These are phyloP conservation scores for Cataglyphis rosenhaueri DNA, from an alignment of 2,888 invertebrate genomes.

Conservation along the genomic window DNA sequence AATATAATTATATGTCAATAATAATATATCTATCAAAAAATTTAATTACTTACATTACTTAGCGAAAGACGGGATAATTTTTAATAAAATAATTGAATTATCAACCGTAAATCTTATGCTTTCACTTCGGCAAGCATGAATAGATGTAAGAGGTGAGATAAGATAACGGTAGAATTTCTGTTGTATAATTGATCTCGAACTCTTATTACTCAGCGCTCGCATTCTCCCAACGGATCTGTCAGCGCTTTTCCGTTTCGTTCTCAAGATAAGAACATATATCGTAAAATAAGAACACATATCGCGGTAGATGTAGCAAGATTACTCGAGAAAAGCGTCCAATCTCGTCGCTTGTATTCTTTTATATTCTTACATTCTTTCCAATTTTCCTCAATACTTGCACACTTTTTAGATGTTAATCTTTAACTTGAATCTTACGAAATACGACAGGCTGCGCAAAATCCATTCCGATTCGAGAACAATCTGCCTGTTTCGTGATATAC, in stretches of 20 bases:
- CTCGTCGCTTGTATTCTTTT: not conserved
- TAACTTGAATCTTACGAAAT: not conserved
- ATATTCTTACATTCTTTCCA: not conserved
- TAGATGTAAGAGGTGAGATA: conserved; percentile 17
- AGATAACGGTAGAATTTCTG: conserved; percentile 54
- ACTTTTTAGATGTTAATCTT: conserved; percentile 2
- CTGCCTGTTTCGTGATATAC: not conserved
- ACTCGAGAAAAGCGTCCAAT: conserved; percentile 37
- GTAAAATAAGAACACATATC: conserved; percentile 6
- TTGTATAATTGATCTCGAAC: conserved; percentile 66
- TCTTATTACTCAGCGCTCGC: conserved; percentile 65
- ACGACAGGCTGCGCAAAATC: not conserved
- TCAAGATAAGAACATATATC: not conserved
- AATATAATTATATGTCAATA: not conserved
- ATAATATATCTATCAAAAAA: not conserved
- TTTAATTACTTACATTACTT: not conserved
- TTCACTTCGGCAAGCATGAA: not conserved
- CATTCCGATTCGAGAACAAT: not conserved
- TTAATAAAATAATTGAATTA: too few species aligned
- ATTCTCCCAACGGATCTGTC: conserved; percentile 58
- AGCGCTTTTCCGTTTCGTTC: conserved; percentile 37
- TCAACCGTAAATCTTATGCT: not conserved
- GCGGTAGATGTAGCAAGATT: conserved; percentile 33
- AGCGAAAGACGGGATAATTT: not conserved
- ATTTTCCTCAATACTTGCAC: conserved; percentile 3